Evolutionary conservation across 1,140 invertebrate species (phyloP).

Genomic region (Zaprionus camerounensis): DNA sequence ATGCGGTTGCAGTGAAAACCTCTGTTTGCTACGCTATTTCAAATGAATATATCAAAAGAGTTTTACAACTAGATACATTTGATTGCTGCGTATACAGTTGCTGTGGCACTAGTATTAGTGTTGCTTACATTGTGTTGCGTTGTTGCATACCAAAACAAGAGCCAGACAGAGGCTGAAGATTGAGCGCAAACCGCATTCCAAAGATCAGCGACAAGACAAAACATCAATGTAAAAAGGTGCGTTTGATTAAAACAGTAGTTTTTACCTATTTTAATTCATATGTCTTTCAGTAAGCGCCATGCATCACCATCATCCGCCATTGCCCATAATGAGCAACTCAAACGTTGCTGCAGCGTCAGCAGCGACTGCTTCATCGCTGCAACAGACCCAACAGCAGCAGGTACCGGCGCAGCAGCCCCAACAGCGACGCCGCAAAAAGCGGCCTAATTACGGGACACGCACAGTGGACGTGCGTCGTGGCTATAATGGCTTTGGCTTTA

Average conservation of each 20-base stretch:
- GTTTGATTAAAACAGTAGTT: slow-evolving; percentile 37
- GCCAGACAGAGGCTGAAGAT: slow-evolving; percentile 23
- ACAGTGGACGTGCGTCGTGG: slow-evolving; percentile 94
- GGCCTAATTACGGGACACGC: slow-evolving; percentile 87
- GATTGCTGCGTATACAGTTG: slow-evolving; percentile 40
- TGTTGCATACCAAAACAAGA: slow-evolving; percentile 51
- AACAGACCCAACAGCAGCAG: slow-evolving; percentile 5
- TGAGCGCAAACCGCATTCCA: slow-evolving; percentile 74
- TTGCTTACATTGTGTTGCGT: slow-evolving; percentile 49
- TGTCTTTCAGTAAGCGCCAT: slow-evolving; percentile 57
- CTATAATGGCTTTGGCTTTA: slow-evolving; percentile 95
- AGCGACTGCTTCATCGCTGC: slow-evolving; percentile 24
- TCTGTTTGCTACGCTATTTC: not conserved
- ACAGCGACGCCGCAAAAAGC: slow-evolving; percentile 84
- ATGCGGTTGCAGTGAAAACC: not conserved
- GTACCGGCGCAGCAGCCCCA: slow-evolving; percentile 48
- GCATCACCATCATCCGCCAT: slow-evolving; percentile 76
- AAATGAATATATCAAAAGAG: not conserved
- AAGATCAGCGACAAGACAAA: slow-evolving; percentile 31
- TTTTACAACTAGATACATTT: slow-evolving; percentile 34
- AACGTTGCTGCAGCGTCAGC: slow-evolving; percentile 12
- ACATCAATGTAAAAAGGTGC: slow-evolving; percentile 75
- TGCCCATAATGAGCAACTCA: slow-evolving; percentile 64
- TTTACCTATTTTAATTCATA: slow-evolving; percentile 13
- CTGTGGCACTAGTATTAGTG: slow-evolving; percentile 45